phyloP scores from a whole-genome alignment of 2,888 invertebrate species.

The Cheilosia impressa region DNA sequence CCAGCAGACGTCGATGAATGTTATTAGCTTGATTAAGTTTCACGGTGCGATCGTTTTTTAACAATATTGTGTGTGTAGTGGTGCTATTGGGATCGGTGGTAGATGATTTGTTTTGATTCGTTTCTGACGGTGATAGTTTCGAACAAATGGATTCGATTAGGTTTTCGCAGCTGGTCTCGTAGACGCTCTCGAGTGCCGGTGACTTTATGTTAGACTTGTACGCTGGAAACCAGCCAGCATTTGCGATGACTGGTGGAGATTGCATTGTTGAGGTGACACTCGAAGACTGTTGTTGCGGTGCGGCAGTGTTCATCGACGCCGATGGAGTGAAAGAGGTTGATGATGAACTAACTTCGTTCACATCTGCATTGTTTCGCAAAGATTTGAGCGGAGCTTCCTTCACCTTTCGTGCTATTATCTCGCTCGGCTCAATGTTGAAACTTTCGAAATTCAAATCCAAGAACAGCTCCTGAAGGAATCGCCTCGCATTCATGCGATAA shows the following conservation, averaged over 20 bases:
- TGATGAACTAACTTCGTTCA: conserved; percentile 40
- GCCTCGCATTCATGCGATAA: conserved; percentile 92
- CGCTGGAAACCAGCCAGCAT: conserved; percentile 60
- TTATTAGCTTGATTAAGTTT: conserved; percentile 44
- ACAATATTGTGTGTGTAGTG: conserved; percentile 40
- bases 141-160: conserved; percentile 77
- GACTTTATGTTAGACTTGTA: conserved; percentile 80
- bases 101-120: conserved; percentile 55
- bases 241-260: conserved; percentile 42
- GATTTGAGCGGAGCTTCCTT: conserved; percentile 76
- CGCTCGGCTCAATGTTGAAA: conserved; percentile 85
- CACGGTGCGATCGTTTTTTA: conserved; percentile 24
- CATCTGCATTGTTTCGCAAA: conserved; percentile 28
- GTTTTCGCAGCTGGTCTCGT: conserved; percentile 84
- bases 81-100: conserved; percentile 21
- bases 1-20: conserved; percentile 38
- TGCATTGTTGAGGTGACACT: conserved; percentile 37
- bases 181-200: conserved; percentile 84
- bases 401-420: conserved; percentile 83
- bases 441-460: conserved; percentile 91
- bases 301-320: conserved; percentile 15
- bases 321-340: conserved; percentile 4
- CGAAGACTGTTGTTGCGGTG: conserved; percentile 48
- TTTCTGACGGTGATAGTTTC: conserved; percentile 45
- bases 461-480: conserved; percentile 97